These are phyloP conservation scores for Acropora yongei DNA, from an alignment of 64 coral and sea anemone genomes.

Conservation along the genomic window DNA sequence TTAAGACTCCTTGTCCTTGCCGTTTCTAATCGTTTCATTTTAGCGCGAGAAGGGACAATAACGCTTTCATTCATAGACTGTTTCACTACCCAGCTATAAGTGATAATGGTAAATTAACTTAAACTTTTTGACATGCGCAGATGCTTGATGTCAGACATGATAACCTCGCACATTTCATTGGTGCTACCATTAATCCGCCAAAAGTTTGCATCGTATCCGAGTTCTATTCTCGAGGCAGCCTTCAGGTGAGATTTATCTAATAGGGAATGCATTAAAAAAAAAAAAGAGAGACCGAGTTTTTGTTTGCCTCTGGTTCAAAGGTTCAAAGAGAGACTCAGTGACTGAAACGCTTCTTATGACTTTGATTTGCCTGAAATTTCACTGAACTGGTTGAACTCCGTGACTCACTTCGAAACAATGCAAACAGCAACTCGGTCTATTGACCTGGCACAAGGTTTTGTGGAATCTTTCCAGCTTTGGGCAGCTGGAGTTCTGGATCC, in stretches of 20 bases:
- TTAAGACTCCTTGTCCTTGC: no score
- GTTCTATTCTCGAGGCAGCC: constrained; percentile 83
- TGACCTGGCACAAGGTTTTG: no score
- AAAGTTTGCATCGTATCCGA: constrained; percentile 83
- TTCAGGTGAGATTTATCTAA: constrained; percentile 57
- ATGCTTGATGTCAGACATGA: constrained; percentile 76
- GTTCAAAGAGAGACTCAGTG: background rate
- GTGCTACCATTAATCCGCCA: constrained; percentile 79
- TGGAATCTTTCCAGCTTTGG: no score
- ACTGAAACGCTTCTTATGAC: background rate
- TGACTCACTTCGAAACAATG: background rate
- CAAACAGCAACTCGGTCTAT: no score
- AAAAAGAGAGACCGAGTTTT: no score
- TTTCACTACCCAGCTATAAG: background rate
- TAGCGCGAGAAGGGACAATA: no score
- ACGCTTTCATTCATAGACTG: no score
- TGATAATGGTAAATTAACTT: background rate
- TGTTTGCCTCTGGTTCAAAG: no score
- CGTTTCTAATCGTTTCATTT: no score
- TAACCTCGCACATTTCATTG: constrained; percentile 83
- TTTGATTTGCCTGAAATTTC: background rate
- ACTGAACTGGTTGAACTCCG: background rate
- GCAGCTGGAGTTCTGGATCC: no score
- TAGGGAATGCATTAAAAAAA: no score
- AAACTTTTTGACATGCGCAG: constrained; percentile 30